Percentiles rank a stretch among this genome's conserved stretches.
These are phyloP conservation scores for Calameuta pallipes DNA, from an alignment of 2,888 invertebrate species.

Conservation along the genomic window DNA sequence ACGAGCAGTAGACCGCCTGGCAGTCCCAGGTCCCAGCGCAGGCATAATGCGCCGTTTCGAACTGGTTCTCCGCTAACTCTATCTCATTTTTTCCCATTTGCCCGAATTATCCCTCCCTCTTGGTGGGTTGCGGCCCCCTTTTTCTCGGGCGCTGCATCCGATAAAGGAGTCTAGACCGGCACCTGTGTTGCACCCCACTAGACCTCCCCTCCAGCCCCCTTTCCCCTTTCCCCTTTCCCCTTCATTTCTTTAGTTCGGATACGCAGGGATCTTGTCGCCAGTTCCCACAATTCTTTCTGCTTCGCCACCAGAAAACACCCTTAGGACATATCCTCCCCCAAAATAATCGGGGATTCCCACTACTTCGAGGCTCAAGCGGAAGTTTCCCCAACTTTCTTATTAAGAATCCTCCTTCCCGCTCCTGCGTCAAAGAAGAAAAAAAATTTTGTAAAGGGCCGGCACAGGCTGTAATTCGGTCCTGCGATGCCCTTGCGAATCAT, in stretches of 20 bases:
- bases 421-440: too few species aligned
- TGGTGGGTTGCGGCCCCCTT: not conserved
- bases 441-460: not conserved
- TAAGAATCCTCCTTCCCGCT: too few species aligned
- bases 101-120: constrained; percentile 33
- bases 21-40: constrained; percentile 38
- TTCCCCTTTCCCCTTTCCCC: not conserved
- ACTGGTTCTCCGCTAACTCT: constrained; percentile 55
- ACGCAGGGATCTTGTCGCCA: not conserved
- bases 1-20: constrained; percentile 23
- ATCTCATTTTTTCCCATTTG: constrained; percentile 50
- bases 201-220: not conserved
- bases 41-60: constrained; percentile 51
- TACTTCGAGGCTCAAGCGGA: not conserved
- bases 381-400: not conserved
- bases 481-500: constrained; percentile 44
- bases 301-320: not conserved
- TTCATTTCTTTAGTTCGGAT: not conserved
- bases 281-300: not conserved
- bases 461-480: not conserved
- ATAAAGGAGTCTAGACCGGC: constrained; percentile 64
- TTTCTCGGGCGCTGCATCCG: constrained; percentile 30
- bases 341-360: not conserved
- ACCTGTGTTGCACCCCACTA: constrained; percentile 50
- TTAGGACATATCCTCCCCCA: not conserved